Base-by-base conservation (phyloP, 2,113 vertebrate genomes). In the Anser brachyrhynchus region DNA sequence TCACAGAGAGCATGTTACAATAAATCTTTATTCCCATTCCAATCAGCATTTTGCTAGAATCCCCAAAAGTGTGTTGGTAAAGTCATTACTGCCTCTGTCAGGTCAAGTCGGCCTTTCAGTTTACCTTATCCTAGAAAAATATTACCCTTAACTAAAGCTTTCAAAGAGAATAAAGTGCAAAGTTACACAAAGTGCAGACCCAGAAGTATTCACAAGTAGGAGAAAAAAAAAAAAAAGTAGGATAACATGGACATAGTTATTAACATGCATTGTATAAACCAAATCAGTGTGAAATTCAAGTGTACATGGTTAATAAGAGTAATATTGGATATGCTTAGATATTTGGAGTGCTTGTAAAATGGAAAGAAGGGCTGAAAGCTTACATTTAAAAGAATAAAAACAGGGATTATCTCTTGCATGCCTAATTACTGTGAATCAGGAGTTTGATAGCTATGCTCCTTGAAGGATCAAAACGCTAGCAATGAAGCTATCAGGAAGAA, bases 261-360 rank as follows among this genome's bases (percentile, higher is more conserved):
- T 95, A 84, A 41, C 6, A 18, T 12, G 28, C 31, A 84, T 44
- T 88, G 75, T 55, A 77, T 25, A 77, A 92, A 92, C 11, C 29
- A 67, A 89, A 74, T 55, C 64, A 74, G 59, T 35, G 41, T 55
- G 69, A 90, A 96, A 94, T 94, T 89, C 83, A 70, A 88, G 83
- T 89, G 92, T 88, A 77, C 25, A 25, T 11, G 4, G 52, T 58
- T 80, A 85, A 37, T 35, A 71, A 59, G 29, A 79, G 31, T 20
- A 76, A 73, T 66, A 89, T 2, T 75, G 70, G 35, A 52, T 28
- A 23, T 51, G 51, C 51, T 51, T 51, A 23, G 22, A 51, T 51
- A 51, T 51, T 23, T 1, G 2, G 64, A 88, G 41, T 28, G 26
- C 21, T n/a, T 64, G 21, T 19, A 81, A 84, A 92, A 86, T 9